These are phyloP conservation scores for Pipistrellus pipistrellus DNA, from an alignment of 2,797 vertebrate genomes.

Conservation along the genomic window DNA sequence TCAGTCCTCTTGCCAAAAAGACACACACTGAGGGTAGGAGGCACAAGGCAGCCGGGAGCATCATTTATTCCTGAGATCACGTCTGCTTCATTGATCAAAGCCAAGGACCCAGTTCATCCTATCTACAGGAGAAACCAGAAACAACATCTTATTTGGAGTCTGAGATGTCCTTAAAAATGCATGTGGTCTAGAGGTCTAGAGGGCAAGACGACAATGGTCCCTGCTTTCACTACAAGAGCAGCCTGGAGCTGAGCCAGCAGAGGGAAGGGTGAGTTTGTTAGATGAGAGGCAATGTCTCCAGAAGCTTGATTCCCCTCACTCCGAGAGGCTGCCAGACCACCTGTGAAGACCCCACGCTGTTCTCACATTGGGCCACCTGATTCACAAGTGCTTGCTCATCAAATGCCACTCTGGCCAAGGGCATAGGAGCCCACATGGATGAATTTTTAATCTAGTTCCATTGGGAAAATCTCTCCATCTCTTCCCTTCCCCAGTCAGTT, in stretches of 20 bases:
- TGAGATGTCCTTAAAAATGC: background rate
- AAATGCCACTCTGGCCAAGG: conserved; percentile 76
- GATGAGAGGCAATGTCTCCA: background rate
- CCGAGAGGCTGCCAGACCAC: conserved; percentile 74
- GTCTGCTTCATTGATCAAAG: background rate
- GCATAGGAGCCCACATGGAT: conserved; percentile 14
- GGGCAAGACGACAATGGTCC: background rate
- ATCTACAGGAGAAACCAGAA: background rate
- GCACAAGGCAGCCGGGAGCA: background rate
- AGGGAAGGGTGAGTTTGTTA: background rate
- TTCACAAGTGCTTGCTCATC: conserved; percentile 83
- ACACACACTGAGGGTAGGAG: background rate
- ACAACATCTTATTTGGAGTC: background rate
- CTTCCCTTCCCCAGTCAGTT: background rate
- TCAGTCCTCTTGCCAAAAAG: conserved; percentile 13
- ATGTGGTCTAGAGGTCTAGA: background rate
- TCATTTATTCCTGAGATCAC: background rate
- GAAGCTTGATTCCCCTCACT: conserved; percentile 60
- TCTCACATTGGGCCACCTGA: conserved; percentile 76
- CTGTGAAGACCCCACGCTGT: conserved; percentile 68
- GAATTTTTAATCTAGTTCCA: conserved; percentile 74
- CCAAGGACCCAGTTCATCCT: background rate
- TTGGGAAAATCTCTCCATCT: background rate
- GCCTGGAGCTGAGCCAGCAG: background rate
- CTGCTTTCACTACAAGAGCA: background rate